phyloP scores from a whole-genome alignment of 2,113 vertebrate species.

The Baryphthengus martii region DNA sequence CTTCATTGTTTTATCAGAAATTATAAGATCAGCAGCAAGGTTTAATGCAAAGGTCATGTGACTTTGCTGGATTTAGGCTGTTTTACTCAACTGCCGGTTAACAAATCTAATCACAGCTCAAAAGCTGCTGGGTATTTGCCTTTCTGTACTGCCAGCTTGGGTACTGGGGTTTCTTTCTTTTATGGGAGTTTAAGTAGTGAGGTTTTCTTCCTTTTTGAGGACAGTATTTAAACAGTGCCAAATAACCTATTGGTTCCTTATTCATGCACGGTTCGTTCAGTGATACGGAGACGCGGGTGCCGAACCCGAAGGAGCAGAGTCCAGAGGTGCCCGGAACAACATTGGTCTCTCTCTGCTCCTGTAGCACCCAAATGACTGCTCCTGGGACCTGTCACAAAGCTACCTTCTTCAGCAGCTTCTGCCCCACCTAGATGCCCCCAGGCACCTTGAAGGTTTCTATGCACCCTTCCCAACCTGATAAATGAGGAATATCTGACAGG shows the following conservation, averaged over 20 bases:
- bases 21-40: not conserved
- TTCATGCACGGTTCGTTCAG: not conserved
- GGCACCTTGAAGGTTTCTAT: not conserved
- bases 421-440: not conserved
- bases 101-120: not conserved
- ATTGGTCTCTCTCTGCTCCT: not conserved
- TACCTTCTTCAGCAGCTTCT: not conserved
- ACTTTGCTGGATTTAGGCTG: not conserved
- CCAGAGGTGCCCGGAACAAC: not conserved
- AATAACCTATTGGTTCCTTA: not conserved
- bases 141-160: not conserved
- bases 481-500: not conserved
- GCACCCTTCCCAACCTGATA: not conserved
- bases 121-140: not conserved
- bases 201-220: not conserved
- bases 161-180: not conserved
- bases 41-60: not conserved
- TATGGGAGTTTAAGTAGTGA: not conserved
- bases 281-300: not conserved
- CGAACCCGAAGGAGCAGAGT: not conserved
- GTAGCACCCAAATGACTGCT: not conserved
- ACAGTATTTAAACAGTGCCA: not conserved
- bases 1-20: conserved; percentile 21
- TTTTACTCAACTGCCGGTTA: not conserved
- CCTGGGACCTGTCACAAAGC: not conserved